Percentiles rank a stretch among this genome's conserved stretches.
Conservation (phyloP, 1,140 invertebrate genomes). For the Pseudomyrmex sp. region DNA sequence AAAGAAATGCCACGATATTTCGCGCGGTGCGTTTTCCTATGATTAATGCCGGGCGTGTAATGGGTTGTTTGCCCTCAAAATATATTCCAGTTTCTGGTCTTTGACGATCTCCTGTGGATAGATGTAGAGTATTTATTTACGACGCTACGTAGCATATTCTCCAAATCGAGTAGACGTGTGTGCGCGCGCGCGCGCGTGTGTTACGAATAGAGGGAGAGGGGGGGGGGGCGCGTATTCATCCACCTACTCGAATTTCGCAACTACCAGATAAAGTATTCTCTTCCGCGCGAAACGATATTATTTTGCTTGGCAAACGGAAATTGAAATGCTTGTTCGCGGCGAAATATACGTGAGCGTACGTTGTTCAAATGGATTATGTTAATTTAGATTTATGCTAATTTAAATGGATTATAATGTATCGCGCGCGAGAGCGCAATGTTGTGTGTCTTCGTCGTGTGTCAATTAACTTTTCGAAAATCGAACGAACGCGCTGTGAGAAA, state of each 20-base stretch:
- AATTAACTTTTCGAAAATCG: too few relatives aligned
- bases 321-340: not conserved
- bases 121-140: slow-evolving; percentile 66
- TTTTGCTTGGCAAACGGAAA: slow-evolving; percentile 1
- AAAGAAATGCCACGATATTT: slow-evolving; percentile 79
- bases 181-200: slow-evolving; percentile 12
- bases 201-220: not conserved
- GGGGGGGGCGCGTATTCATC: too few relatives aligned
- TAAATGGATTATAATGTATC: too few relatives aligned
- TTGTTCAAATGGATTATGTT: not conserved
- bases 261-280: not conserved
- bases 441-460: too few relatives aligned
- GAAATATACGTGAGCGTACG: not conserved
- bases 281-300: not conserved
- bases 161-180: slow-evolving; percentile 33
- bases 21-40: slow-evolving; percentile 74
- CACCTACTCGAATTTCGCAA: too few relatives aligned
- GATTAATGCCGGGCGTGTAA: slow-evolving; percentile 77
- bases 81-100: slow-evolving; percentile 60
- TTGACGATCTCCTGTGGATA: slow-evolving; percentile 67
- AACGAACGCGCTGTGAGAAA: too few relatives aligned
- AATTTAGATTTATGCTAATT: slow-evolving; percentile 19
- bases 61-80: slow-evolving; percentile 79
- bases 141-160: slow-evolving; percentile 44
- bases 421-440: too few relatives aligned